Percentiles rank a stretch among this genome's conserved stretches.
These are phyloP conservation scores for Limonius californicus DNA, from an alignment of 1,140 invertebrate species.

Conservation along the genomic window DNA sequence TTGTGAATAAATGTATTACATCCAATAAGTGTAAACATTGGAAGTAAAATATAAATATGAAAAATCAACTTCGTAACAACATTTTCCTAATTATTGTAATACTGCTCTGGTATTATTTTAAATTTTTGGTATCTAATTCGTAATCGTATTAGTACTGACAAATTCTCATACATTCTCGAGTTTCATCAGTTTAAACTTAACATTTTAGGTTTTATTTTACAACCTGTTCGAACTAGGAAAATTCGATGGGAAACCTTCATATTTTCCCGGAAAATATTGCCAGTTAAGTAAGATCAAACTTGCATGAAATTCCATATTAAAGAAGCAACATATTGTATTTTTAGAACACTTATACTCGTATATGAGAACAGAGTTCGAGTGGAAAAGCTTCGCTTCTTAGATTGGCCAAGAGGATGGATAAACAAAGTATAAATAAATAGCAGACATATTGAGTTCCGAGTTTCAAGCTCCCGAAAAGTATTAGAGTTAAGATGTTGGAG, in stretches of 20 bases:
- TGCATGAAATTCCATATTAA: background rate
- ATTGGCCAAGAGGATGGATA: background rate
- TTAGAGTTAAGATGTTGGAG: background rate
- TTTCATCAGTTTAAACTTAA: no score
- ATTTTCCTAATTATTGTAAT: no score
- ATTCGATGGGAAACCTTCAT: background rate
- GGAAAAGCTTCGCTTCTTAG: background rate
- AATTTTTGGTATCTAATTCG: no score
- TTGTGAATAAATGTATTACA: no score
- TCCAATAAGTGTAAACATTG: no score
- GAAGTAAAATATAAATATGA: no score
- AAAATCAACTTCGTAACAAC: no score
- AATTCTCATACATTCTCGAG: no score
- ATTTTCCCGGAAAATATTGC: background rate
- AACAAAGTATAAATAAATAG: constrained; percentile 1
- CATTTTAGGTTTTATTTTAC: no score
- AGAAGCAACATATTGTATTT: background rate
- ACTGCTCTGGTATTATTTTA: no score
- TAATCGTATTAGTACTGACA: no score
- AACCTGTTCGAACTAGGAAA: no score
- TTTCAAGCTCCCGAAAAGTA: background rate
- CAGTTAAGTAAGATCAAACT: background rate
- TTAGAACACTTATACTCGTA: background rate
- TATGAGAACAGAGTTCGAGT: background rate
- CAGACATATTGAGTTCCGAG: constrained; percentile 1